Evolutionary conservation across 2,797 vertebrate species (phyloP).

Genomic region (Artibeus jamaicensis): DNA sequence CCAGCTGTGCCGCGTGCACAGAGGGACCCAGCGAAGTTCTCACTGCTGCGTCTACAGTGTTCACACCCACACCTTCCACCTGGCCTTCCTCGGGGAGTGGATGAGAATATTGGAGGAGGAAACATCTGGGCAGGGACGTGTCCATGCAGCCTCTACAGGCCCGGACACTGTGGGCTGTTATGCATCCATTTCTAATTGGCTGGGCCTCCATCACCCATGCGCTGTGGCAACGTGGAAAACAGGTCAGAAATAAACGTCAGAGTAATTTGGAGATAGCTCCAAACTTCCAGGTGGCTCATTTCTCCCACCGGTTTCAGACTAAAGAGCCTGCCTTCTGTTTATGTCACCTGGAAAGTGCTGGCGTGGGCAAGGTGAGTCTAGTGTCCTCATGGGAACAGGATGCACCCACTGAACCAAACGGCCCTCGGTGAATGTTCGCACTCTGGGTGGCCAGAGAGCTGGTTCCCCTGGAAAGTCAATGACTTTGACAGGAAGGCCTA

Average conservation of each 20-base stretch:
- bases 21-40: accelerated
- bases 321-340: accelerated
- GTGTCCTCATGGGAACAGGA: background rate
- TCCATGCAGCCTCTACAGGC: background rate
- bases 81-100: background rate
- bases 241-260: background rate
- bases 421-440: accelerated
- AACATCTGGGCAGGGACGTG: background rate
- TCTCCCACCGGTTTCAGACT: background rate
- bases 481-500: background rate
- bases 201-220: too few species aligned
- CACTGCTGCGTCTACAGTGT: background rate
- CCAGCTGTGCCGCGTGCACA: background rate
- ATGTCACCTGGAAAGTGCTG: background rate
- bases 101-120: background rate
- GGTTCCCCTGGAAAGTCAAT: accelerated
- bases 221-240: background rate
- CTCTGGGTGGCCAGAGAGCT: accelerated
- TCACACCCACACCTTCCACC: background rate
- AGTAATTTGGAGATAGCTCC: background rate
- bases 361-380: accelerated
- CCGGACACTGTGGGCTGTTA: accelerated
- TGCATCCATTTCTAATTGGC: background rate
- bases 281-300: background rate
- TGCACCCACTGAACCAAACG: accelerated